phyloP scores from a whole-genome alignment of 2,888 invertebrate species.

The Sussaba pulchella region DNA sequence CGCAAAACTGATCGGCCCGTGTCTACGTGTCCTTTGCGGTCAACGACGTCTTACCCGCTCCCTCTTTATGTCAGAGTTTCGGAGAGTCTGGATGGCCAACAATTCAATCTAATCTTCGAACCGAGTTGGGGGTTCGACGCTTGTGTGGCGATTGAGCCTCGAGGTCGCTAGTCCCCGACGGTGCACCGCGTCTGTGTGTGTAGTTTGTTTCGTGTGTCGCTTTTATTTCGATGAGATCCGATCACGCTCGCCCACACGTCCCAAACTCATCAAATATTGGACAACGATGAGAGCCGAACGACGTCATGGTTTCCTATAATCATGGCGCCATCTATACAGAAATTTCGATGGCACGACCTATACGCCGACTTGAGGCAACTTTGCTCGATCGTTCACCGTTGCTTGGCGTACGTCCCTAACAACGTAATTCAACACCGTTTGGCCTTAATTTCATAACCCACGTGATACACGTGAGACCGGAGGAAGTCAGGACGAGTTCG shows the following conservation, averaged over 20 bases:
- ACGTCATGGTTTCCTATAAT: constrained; percentile 56
- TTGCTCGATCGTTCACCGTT: not conserved
- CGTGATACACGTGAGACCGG: constrained; percentile 31
- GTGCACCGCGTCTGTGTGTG: not conserved
- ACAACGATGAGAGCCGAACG: constrained; percentile 59
- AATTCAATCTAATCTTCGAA: constrained; percentile 63
- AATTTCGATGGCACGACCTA: constrained; percentile 23
- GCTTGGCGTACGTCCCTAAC: constrained; percentile 46
- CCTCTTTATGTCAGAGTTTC: constrained; percentile 8
- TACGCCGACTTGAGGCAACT: constrained; percentile 20
- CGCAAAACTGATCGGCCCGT: constrained; percentile 35
- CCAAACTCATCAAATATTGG: constrained; percentile 65
- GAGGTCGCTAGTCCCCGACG: constrained; percentile 44
- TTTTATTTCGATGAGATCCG: constrained; percentile 44
- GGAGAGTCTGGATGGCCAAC: constrained; percentile 39
- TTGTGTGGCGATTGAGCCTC: constrained; percentile 57
- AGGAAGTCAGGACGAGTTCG: not conserved
- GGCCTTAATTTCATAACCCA: constrained; percentile 21
- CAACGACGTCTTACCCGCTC: constrained; percentile 22
- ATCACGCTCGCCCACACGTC: constrained; percentile 34
- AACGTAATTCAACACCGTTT: constrained; percentile 54
- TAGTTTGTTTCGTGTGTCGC: constrained; percentile 15
- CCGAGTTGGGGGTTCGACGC: constrained; percentile 44
- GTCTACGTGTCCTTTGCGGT: constrained; percentile 26
- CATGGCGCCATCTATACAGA: constrained; percentile 43